phyloP scores from a whole-genome alignment of 2,888 invertebrate species.

The Troides helena region DNA sequence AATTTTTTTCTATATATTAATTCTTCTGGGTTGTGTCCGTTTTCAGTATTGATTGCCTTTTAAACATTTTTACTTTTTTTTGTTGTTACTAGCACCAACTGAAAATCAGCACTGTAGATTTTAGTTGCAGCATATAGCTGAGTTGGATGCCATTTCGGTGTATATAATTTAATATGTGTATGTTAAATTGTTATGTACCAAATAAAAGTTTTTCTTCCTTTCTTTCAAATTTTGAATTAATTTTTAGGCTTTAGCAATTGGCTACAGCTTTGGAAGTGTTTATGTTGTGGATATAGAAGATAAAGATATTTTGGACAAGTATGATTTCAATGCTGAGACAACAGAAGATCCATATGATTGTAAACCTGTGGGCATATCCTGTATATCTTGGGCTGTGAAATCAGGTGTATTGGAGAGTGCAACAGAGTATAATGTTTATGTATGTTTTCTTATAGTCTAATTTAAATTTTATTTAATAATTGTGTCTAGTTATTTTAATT shows the following conservation, averaged over 20 bases:
- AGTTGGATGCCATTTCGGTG: too few species aligned
- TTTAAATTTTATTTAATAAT: not conserved
- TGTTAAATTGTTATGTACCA: too few species aligned
- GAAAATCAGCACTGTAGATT: too few species aligned
- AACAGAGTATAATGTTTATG: slow-evolving; percentile 69
- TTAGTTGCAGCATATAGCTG: too few species aligned
- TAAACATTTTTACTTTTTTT: too few species aligned
- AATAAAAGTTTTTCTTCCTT: too few species aligned
- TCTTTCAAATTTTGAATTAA: slow-evolving; percentile 33
- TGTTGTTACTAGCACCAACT: too few species aligned
- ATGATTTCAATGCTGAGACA: slow-evolving; percentile 67
- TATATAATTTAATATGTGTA: too few species aligned
- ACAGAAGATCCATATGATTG: slow-evolving; percentile 66
- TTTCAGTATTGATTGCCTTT: too few species aligned
- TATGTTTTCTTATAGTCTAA: slow-evolving; percentile 43
- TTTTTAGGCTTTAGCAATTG: slow-evolving; percentile 83
- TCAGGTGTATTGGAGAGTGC: slow-evolving; percentile 68
- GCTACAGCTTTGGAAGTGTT: slow-evolving; percentile 85
- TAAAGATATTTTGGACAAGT: slow-evolving; percentile 86
- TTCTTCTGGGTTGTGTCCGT: too few species aligned
- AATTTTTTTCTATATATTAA: slow-evolving; percentile 42
- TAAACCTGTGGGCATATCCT: slow-evolving; percentile 83
- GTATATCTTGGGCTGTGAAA: slow-evolving; percentile 85
- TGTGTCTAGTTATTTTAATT: not conserved
- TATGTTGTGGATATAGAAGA: slow-evolving; percentile 91